Base-by-base conservation (phyloP, 2,113 vertebrate species). In the Oryzias curvinotus region DNA sequence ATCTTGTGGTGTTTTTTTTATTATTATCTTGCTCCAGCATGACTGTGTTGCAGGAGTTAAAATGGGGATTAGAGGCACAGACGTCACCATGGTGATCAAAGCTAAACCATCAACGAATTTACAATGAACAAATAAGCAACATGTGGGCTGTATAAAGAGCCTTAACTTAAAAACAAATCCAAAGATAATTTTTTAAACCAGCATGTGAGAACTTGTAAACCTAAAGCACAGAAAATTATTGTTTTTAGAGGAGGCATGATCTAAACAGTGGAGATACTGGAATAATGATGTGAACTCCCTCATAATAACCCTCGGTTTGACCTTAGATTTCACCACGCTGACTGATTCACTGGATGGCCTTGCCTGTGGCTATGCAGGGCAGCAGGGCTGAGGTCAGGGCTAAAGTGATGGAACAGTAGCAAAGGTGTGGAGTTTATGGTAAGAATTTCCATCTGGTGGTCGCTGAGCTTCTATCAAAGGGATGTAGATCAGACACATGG, bases 401-500 rank as follows among this genome's bases (percentile, higher is more conserved):
- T 17, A 90, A 90, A 93, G 91, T 91, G 90, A 92, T 84, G 76
- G 91, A 71, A 5, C 4, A 26, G 77, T 80, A 70, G 64, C 92
- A 92, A 68, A 92, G 88, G 89, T 89, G 91, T 78, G 85, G 89
- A 90, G 90, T 54, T 86, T 88, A 91, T 90, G 87, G 90, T 71
- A 78, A 86, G 90, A 91, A 90, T 93, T 93, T 94, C 89, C 87
- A 90, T 91, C 88, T 92, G 91, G 94, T 93, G 94, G 93, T 92
- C 93, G 90, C 84, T 83, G 85, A 92, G 87, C 85, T 92, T 88
- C 36, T 12, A 36, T 10, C 8, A 36, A 36, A 36, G 10, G 8
- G 36, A 36, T 12, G 8, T 12, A 12, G 36, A 10, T 36, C 8
- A 36, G 36, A 3, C 36, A 36, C 36, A 36, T 12, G 36, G 36